Percentiles rank a stretch among this genome's conserved stretches.
Evolutionary conservation across 1,140 invertebrate genomes (phyloP).

Genomic region (Cotesia glomerata): DNA sequence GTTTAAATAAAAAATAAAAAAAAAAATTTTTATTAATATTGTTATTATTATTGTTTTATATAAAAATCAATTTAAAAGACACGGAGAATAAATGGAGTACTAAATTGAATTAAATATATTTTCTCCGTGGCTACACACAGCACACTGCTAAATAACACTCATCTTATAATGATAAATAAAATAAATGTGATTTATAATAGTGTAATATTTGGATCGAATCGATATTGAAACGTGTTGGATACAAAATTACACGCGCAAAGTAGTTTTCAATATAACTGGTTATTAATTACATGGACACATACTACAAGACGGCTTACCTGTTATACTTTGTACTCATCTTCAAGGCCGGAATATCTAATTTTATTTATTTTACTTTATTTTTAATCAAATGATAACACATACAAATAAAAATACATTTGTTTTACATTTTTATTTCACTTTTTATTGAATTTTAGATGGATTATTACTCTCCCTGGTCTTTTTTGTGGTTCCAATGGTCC

Average conservation of each 20-base stretch:
- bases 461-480: too few relatives aligned
- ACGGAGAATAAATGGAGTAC: too few relatives aligned
- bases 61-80: too few relatives aligned
- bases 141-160: too few relatives aligned
- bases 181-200: background rate
- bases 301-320: conserved; percentile 7
- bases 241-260: conserved; percentile 1
- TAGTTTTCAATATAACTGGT: conserved; percentile 15
- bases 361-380: background rate
- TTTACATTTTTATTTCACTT: too few relatives aligned
- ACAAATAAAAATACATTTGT: background rate
- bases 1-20: too few relatives aligned
- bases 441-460: too few relatives aligned
- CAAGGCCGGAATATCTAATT: background rate
- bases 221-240: background rate
- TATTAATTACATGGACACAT: conserved; percentile 24
- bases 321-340: conserved; percentile 9
- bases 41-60: too few relatives aligned
- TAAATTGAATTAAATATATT: too few relatives aligned
- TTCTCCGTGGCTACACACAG: too few relatives aligned
- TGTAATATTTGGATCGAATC: background rate
- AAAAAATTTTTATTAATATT: too few relatives aligned
- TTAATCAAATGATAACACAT: background rate
- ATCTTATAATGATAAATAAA: background rate
- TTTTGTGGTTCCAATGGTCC: conserved; percentile 9